phyloP scores from a whole-genome alignment of 2,113 vertebrate genomes.

The Calyptomena viridis region DNA sequence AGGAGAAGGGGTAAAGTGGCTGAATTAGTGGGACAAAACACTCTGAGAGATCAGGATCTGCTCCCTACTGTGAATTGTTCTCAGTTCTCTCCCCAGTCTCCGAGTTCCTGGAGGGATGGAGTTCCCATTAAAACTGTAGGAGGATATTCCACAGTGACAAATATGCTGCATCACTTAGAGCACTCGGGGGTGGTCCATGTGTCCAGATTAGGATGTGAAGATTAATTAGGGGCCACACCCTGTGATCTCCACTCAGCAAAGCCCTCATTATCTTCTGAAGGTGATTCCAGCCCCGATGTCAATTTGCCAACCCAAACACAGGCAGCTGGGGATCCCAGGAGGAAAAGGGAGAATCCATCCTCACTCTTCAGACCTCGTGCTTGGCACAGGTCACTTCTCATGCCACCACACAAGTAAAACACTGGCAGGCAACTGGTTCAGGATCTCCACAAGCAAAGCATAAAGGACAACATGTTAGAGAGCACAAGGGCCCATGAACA shows the following conservation, averaged over 20 bases:
- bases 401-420: not conserved
- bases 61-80: not conserved
- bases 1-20: not conserved
- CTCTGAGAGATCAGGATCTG: not conserved
- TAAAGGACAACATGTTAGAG: not conserved
- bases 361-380: not conserved
- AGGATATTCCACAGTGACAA: not conserved
- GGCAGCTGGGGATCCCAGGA: accelerated
- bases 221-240: not conserved
- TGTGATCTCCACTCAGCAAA: not conserved
- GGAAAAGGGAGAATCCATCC: not conserved
- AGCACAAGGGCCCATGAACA: not conserved
- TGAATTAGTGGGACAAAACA: not conserved
- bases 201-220: not conserved
- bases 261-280: not conserved
- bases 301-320: not conserved
- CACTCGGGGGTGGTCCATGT: not conserved
- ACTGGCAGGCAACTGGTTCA: too few species aligned
- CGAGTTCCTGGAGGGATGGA: not conserved
- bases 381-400: not conserved
- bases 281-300: not conserved
- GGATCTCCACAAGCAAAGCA: not conserved
- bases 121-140: not conserved
- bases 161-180: not conserved
- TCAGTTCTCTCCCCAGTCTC: not conserved